Evolutionary conservation across 92 coral and sea anemone species (phyloP), one percentile per base, ranked within the genome.

Genomic region (Chrysogorgia sp.): DNA sequence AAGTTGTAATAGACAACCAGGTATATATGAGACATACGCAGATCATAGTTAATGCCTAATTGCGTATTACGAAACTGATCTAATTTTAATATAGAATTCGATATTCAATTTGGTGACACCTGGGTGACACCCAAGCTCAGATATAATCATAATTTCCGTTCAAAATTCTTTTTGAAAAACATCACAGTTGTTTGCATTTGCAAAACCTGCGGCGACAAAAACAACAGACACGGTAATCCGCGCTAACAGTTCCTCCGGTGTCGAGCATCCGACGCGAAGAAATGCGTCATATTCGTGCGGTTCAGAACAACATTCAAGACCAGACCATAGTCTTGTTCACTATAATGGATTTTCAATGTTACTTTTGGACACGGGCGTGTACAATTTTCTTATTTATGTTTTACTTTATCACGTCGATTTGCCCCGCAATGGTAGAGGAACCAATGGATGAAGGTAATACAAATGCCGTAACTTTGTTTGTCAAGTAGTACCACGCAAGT

Each of bases 91-190:
- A 37, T 37, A 37, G 12, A 37, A 4, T 4, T 37, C 43, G 5
- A 37, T 4, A 4, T 37, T 37, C 43, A 37, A 37, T 37, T 12
- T 37, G 5, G 5, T 37, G 12, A 37, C 43, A 5, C 43, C 12
- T 37, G 12, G 43, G 59, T 37, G 59, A 69, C 76, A 10, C 60
- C 41, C 41, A 41, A 35, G 3, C 48, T 60, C 76, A 60, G 60
- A 25, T 65, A 45, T 10, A 47, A 49, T 24, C 34, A 28, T 20
- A 25, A 69, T 25, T 47, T 69, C 76, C 59, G 76, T 47, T 49
- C 34, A 22, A 47, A 49, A 22, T 37, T 45, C 25, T 69, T 22
- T 20, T 53, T 58, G 60, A 10, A 33, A 20, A 60, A 37, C 43
- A 37, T 37, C 43, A 47, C 17, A 12, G 15, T n/a, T 47, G 53